Conservation (phyloP, 2,113 vertebrate genomes). For the Desmodus rotundus region DNA sequence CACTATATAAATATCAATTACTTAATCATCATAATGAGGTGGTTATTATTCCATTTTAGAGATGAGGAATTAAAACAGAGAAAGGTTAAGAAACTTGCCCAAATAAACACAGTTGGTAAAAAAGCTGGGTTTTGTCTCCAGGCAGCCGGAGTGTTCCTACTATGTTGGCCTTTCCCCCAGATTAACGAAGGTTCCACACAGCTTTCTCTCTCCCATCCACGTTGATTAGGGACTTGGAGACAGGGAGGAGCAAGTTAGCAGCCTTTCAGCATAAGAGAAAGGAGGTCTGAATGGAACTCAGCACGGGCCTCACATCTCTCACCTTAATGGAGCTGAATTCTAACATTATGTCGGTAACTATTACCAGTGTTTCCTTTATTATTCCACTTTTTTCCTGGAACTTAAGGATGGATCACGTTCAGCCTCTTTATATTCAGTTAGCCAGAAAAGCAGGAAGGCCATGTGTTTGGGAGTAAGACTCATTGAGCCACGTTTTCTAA, state of each 20-base stretch:
- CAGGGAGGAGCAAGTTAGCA: neutral
- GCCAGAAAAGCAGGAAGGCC: neutral
- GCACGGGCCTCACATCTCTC: neutral
- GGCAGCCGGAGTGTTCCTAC: neutral
- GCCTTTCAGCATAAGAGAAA: neutral
- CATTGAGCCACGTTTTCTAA: neutral
- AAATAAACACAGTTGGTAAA: neutral
- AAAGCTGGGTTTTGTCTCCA: neutral
- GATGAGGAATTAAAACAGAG: neutral
- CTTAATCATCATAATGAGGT: neutral
- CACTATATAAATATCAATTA: neutral
- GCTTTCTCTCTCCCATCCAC: neutral
- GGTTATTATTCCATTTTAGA: neutral
- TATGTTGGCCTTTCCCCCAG: neutral
- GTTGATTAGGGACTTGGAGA: neutral
- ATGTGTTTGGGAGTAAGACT: neutral
- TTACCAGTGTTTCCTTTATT: neutral
- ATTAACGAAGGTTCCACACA: too few species aligned
- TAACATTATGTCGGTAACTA: neutral
- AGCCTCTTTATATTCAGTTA: neutral
- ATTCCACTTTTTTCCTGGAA: neutral
- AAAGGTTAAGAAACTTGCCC: neutral
- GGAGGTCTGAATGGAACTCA: neutral
- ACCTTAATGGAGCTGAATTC: neutral
- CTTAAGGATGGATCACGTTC: neutral